Evolutionary conservation across 2,888 invertebrate genomes (phyloP), one percentile per base, ranked within the genome.

Genomic region (Erebia epiphron): DNA sequence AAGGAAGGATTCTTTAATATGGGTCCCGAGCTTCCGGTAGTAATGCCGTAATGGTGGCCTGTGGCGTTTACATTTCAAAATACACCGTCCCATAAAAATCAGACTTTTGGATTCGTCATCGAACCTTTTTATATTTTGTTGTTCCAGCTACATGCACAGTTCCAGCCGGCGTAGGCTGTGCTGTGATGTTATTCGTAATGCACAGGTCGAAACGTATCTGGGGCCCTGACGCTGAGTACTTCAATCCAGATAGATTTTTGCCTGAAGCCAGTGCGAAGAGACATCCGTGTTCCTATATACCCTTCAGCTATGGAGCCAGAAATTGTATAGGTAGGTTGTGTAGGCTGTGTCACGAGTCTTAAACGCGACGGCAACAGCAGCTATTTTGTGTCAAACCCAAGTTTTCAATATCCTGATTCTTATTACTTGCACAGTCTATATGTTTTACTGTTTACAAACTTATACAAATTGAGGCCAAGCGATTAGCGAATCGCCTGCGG

Each of bases 201-300:
- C 95, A 95, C 76, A 83, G 93, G 56, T 93, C 94, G 57, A 88
- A 92, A 72, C 82, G 83, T 70, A 85, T 93, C 68, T 95, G 94
- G 92, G 94, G 94, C 74, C 90, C 94, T 0, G 92, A 95, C 72
- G 95, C 94, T 0, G 89, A 94, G 63, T 82, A 80, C 66, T 95
- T 95, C 82, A 86, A 94, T 74, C 95, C 95, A 0, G 95, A 95
- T 77, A 82, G 95, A 69, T 95, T 95, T 79, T 79, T 94, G 43
- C 93, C 94, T 0, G 94, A 95, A 77, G 86, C 89, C 76, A 84
- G 82, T 18, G 80, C 81, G 1, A 79, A 84, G 54, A 80, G 93
- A 67, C 92, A 92, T 75, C 92, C 93, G 1, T 93, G 91, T 71
- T 83, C 93, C 13, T 94, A 80, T 76, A 82, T 94, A 75, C 92